Base-by-base conservation (phyloP, 2,797 vertebrate species). In the Pseudochirops cupreus region DNA sequence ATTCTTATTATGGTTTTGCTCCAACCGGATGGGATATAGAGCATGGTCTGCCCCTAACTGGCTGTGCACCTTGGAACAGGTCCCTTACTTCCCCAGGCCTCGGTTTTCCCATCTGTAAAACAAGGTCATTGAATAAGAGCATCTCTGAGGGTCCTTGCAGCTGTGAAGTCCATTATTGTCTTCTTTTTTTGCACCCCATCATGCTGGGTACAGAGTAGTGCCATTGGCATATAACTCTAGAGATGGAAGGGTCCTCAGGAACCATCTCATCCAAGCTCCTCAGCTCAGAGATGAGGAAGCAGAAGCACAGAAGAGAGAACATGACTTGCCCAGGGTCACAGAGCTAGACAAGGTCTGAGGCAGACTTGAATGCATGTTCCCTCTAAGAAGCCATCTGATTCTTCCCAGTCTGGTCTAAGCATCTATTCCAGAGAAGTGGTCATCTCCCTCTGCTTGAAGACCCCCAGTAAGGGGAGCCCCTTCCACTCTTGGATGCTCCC, bases 71-170 rank as follows among this genome's bases (percentile, higher is more conserved):
- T 4, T 92, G 46, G 28, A 33, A 5, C 33, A 91, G 59, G 3
- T 3, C 26, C 46, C 29, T 94, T 62, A 67, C 50, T 90, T 91
- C 62, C 90, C 28, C 24, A 1, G 39, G 11, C 56, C 9, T 90
- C 46, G 91, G 46, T 96, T 54, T 90, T 57, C 50, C 95, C 50
- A 14, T 39, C 4, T 53, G 87, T 90, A 93, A 92, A 94, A 94
- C 87, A 11, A 26, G 39, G 24, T 82, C 74, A 46, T 24, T 74
- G 21, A 46, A 46, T 74, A 39, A 11, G 39, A 46, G 3, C 21
- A 6, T 46, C 74, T 82, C 39, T 82, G 7, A 26, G n/a, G 74
- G 26, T 11, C 39, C 74, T 87, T 82, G 21, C 1, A 46, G 7
- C 74, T 82, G 21, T 11, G 74, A 39, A n/a, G 2, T 26, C 74